Conservation (phyloP, 2,113 vertebrate genomes). For the Donacobius atricapilla region DNA sequence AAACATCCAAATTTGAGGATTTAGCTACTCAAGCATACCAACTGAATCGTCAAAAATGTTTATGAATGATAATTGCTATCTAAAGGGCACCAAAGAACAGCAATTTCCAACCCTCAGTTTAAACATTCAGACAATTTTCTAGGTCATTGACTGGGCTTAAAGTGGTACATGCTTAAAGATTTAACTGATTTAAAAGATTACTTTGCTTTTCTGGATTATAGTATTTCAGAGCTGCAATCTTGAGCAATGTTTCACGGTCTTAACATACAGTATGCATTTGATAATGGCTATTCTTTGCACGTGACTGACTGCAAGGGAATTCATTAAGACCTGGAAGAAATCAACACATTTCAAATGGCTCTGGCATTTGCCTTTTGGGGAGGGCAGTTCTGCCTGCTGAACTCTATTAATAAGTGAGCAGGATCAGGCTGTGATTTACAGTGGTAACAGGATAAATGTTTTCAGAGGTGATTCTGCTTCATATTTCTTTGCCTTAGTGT, state of each 20-base stretch:
- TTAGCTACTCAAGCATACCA: background rate
- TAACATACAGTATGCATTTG: background rate
- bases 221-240: constrained; percentile 25
- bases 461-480: background rate
- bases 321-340: background rate
- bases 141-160: constrained; percentile 52
- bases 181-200: constrained; percentile 63
- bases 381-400: background rate
- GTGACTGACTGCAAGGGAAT: background rate
- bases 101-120: constrained; percentile 17
- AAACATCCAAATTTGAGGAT: background rate
- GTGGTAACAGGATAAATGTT: background rate
- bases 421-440: background rate
- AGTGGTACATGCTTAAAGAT: constrained; percentile 57
- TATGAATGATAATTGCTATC: background rate
- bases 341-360: background rate
- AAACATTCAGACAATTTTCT: constrained; percentile 47
- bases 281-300: background rate
- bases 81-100: background rate
- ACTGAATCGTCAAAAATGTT: background rate
- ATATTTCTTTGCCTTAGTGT: background rate
- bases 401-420: background rate
- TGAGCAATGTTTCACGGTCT: background rate
- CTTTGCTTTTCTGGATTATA: constrained; percentile 45
- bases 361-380: background rate